These are phyloP conservation scores for Helarctos malayanus DNA, from an alignment of 2,797 vertebrate species.

Conservation along the genomic window DNA sequence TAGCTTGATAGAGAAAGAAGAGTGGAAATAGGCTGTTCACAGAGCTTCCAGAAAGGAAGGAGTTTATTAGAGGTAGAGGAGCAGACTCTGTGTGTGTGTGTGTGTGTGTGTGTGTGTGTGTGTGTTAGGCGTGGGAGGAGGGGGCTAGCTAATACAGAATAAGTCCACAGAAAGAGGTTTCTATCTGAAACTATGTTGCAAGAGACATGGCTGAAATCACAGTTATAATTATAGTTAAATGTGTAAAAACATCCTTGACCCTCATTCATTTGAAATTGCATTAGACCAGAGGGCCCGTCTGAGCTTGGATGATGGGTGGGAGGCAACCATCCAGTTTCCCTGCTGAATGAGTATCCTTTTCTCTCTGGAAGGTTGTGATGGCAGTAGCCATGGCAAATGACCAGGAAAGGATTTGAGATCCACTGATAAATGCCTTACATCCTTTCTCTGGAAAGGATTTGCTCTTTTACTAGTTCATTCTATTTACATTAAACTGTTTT, in stretches of 20 bases:
- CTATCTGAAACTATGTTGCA: neutral
- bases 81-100: neutral
- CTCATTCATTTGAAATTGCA: neutral
- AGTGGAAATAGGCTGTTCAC: neutral
- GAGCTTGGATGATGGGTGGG: neutral
- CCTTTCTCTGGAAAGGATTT: neutral
- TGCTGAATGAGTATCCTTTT: neutral
- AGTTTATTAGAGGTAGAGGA: neutral
- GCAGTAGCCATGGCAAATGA: neutral
- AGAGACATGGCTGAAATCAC: neutral
- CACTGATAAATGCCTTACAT: neutral
- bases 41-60: neutral
- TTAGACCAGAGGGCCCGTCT: neutral
- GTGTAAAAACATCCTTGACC: neutral
- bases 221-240: neutral
- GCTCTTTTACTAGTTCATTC: neutral
- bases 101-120: neutral
- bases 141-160: neutral
- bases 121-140: neutral
- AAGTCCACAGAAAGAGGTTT: neutral
- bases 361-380: neutral
- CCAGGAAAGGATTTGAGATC: neutral
- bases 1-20: neutral
- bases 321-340: neutral
- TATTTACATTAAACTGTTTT: conserved; percentile 37